Conservation (phyloP, 2,888 invertebrate species). For the Paralinhomoeus sp. region DNA sequence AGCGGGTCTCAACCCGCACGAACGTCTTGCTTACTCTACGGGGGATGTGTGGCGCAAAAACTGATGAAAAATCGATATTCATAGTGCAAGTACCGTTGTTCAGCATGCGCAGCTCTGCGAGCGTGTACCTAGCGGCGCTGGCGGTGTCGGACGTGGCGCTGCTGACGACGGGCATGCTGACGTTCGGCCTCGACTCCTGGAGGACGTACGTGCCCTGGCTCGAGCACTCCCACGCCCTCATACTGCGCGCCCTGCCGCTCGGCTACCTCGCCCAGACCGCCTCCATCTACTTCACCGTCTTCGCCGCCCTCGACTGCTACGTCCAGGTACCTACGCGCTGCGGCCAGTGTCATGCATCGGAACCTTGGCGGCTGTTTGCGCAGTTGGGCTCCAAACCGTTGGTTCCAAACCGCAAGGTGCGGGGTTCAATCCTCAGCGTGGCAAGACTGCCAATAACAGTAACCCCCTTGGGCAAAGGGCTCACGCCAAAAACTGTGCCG, state of each 20-base stretch:
- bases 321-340: slow-evolving; percentile 19
- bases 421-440: too few relatives aligned
- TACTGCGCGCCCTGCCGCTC: slow-evolving; percentile 11
- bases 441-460: too few relatives aligned
- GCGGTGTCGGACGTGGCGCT: slow-evolving; percentile 22
- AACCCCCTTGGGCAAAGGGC: too few relatives aligned
- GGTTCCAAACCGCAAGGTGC: too few relatives aligned
- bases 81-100: not conserved
- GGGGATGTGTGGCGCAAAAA: not conserved
- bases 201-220: slow-evolving; percentile 18
- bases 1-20: too few relatives aligned
- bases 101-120: slow-evolving; percentile 16
- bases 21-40: too few relatives aligned
- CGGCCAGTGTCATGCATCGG: too few relatives aligned
- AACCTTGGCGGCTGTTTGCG: too few relatives aligned
- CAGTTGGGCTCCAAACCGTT: too few relatives aligned
- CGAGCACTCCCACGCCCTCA: slow-evolving; percentile 18
- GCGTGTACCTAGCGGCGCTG: slow-evolving; percentile 22
- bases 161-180: slow-evolving; percentile 19
- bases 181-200: slow-evolving; percentile 20
- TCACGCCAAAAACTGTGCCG: too few relatives aligned
- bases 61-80: not conserved
- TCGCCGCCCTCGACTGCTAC: slow-evolving; percentile 24
- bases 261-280: slow-evolving; percentile 25
- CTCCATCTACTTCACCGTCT: slow-evolving; percentile 24